Evolutionary conservation across 2,888 invertebrate species (phyloP), one percentile per base, ranked within the genome.

Genomic region (Aporophyla lueneburgensis): DNA sequence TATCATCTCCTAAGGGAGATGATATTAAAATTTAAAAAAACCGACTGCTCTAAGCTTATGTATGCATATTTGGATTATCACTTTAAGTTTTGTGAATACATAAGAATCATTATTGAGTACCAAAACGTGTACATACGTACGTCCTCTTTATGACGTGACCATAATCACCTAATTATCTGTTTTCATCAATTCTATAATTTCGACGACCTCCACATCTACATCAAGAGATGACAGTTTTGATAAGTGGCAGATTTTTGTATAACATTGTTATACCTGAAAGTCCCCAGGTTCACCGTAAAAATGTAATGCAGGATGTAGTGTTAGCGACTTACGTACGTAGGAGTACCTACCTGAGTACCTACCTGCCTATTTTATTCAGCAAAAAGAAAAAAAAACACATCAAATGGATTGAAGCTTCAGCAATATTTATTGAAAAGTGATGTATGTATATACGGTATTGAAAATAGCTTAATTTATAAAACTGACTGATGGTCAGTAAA

Each of bases 351-450:
- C n/a, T n/a, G n/a, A n/a, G n/a, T n/a, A n/a, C n/a, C n/a, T n/a
- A n/a, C n/a, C 10, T 21, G 16, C 7, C 24, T 27, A 12, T 21
- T 46, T 27, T 27, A 49, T 21, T 27, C 21, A 49, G 7, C 49
- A 65, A 24, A 19, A 46, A n/a, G 9, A 40, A 24, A 24, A 21
- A 9, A 21, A 61, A 16, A 21, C 7, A 51, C 6, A 27, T 14
- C 6, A 24, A 19, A 33, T 21, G 4, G 16, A 33, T 10, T 21
- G 19, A 4, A 5, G 21, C 1, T 24, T 58, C 1, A 33, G 19
- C 21, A 21, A 27, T 27, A 46, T 74, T 74, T 54, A 74, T 74
- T 74, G 14, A 21, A 43, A 12, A 51, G 1, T n/a, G 12, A 24
- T 73, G 1, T 51, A 59, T n/a, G n/a, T n/a, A n/a, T n/a, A 19